These are phyloP conservation scores for Nansenia antarctica DNA, from an alignment of 2,113 vertebrate genomes.

Conservation along the genomic window DNA sequence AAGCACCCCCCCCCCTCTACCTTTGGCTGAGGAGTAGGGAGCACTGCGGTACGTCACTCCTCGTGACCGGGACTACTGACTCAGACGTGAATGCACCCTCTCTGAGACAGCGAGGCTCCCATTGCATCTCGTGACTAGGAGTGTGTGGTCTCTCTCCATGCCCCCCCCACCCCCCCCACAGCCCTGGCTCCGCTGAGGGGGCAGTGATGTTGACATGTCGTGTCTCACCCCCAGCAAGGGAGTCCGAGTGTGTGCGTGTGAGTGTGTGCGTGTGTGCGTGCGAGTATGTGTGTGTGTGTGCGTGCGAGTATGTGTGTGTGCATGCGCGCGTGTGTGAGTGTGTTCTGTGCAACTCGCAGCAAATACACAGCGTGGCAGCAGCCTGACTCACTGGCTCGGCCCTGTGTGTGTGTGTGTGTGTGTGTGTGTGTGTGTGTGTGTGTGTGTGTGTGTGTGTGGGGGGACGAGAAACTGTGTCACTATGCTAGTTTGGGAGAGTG, in stretches of 20 bases:
- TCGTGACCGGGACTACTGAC: slow-evolving; percentile 35
- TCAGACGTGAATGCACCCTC: slow-evolving; percentile 40
- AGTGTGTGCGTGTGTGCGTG: slow-evolving; percentile 1
- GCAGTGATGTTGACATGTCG: slow-evolving; percentile 35
- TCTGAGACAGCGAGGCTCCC: slow-evolving; percentile 34
- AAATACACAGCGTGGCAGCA: slow-evolving; percentile 37
- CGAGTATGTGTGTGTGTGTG: slow-evolving; percentile 24
- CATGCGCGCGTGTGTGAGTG: not conserved
- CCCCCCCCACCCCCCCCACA: slow-evolving; percentile 15
- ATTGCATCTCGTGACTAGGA: slow-evolving; percentile 40
- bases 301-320: slow-evolving; percentile 9
- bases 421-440: slow-evolving; percentile 11
- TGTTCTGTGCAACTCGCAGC: slow-evolving; percentile 18
- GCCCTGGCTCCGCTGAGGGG: slow-evolving; percentile 11
- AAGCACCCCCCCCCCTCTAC: not conserved
- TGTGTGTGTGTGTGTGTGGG: slow-evolving; percentile 12
- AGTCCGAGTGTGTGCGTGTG: slow-evolving; percentile 21
- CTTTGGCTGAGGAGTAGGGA: slow-evolving; percentile 25
- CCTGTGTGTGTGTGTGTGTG: slow-evolving; percentile 19
- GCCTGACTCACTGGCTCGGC: slow-evolving; percentile 56
- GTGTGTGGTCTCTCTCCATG: slow-evolving; percentile 3
- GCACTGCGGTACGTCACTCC: slow-evolving; percentile 24
- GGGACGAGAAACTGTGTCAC: slow-evolving; percentile 71
- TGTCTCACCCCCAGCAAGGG: slow-evolving; percentile 24
- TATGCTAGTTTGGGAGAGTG: slow-evolving; percentile 65